Evolutionary conservation across 2,888 invertebrate genomes (phyloP), one percentile per base, ranked within the genome.

Genomic region (Phaedon cochleariae): DNA sequence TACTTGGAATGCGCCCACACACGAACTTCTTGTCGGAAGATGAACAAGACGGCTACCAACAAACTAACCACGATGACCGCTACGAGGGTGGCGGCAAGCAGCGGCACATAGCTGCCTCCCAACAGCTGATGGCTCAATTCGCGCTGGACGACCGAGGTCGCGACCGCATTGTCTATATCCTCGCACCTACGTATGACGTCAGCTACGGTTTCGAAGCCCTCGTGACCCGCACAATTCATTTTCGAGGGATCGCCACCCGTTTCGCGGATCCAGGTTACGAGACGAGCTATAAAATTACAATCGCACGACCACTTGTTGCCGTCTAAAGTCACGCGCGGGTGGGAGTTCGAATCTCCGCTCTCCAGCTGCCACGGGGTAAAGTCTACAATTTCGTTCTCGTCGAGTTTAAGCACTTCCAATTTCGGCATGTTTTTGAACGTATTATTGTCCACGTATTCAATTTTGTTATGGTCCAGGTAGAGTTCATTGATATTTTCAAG

Each of bases 231-330:
- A 79, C 91, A 91, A 75, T 89, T 86, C 89, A 91, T 88, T 85
- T 89, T 90, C 78, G 89, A 87, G 31, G 90, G 88, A 79, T 90
- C 88, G 81, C 88, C 87, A 58, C 87, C 88, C 80, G 90, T 89
- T 79, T 89, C 87, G 77, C 87, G 85, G 67, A 92, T 83, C 92
- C 92, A 92, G 74, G 88, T 86, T 79, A 90, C 89, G 76, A 92
- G 84, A 76, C 88, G 88, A 69, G 86, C 87, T 59, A 92, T 87
- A 77, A 90, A 90, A 78, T 86, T 87, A 84, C 94, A 94, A 80
- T 92, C 91, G 84, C 94, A 94, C 82, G 90, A 90, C 95, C 95
- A 93, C 81, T 90, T 89, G 87, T 93, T 93, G 76, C 91, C 90
- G 77, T 90, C 89, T 68, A 93, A 86, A 61, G 90, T 89, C 74